A percentile compares a stretch with the other conserved stretches of the same genome.
Evolutionary conservation across 2,113 vertebrate species (phyloP).

Genomic region (Herpetotheres cachinnans): DNA sequence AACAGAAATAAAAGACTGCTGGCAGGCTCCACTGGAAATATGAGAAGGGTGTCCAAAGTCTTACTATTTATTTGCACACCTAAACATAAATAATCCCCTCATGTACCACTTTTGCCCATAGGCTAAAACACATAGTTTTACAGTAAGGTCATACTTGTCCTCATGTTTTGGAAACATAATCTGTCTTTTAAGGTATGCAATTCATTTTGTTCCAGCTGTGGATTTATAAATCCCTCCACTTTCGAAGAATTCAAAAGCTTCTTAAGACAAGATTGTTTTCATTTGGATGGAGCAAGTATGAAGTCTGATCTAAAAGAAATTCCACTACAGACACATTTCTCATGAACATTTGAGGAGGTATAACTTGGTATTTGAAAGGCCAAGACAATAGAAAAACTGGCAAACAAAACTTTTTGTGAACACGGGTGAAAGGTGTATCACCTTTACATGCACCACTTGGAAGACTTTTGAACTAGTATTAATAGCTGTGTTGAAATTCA

Average conservation of each 20-base stretch:
- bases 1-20: constrained; percentile 29
- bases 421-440: not conserved
- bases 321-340: not conserved
- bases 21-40: not conserved
- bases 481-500: not conserved
- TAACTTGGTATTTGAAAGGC: not conserved
- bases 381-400: not conserved
- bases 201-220: not conserved
- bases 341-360: not conserved
- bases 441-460: not conserved
- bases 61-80: constrained; percentile 39
- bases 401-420: not conserved
- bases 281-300: not conserved
- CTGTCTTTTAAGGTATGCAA: constrained; percentile 4
- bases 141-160: constrained; percentile 22
- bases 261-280: not conserved
- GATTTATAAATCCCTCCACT: constrained; percentile 4
- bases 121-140: constrained; percentile 37
- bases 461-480: not conserved
- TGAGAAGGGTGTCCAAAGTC: not conserved
- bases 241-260: not conserved
- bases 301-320: not conserved
- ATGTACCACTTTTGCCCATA: not conserved
- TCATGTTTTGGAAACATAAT: constrained; percentile 32
- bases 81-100: constrained; percentile 54